Evolutionary conservation across 2,797 vertebrate species (phyloP).

Genomic region (Platalea minor): DNA sequence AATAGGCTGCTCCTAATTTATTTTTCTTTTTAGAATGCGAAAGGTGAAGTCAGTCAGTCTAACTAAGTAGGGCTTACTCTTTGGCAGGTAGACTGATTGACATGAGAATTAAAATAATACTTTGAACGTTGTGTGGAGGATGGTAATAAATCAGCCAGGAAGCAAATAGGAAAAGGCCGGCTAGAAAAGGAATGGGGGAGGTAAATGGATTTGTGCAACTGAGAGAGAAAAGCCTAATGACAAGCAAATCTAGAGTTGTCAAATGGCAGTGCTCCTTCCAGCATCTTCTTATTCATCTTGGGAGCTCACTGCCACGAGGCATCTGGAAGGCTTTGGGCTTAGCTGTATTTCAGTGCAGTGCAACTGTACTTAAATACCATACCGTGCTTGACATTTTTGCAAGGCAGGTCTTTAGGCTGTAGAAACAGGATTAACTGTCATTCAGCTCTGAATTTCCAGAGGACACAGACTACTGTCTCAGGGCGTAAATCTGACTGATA

Average conservation of each 20-base stretch:
- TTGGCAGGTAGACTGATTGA: conserved; percentile 2
- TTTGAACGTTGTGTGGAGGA: neutral
- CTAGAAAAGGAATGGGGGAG: neutral
- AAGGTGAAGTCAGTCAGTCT: neutral
- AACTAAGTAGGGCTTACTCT: neutral
- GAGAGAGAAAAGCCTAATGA: conserved; percentile 1
- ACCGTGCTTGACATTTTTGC: neutral
- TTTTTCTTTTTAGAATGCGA: neutral
- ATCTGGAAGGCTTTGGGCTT: neutral
- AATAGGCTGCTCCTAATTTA: neutral
- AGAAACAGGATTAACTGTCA: neutral
- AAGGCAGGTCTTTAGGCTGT: neutral
- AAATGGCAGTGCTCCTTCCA: conserved; percentile 3
- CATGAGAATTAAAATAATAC: neutral
- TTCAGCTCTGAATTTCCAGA: neutral
- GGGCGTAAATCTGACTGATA: neutral
- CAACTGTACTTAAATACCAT: neutral
- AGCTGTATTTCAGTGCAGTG: neutral
- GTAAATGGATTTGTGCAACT: conserved; percentile 4
- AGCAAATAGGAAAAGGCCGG: neutral
- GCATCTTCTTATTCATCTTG: neutral
- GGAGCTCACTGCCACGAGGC: neutral
- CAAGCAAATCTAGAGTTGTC: neutral
- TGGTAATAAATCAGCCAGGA: conserved; percentile 15
- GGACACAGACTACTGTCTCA: neutral